These are phyloP conservation scores for Drosophila cardini DNA, from an alignment of 1,140 invertebrate species.

Conservation along the genomic window DNA sequence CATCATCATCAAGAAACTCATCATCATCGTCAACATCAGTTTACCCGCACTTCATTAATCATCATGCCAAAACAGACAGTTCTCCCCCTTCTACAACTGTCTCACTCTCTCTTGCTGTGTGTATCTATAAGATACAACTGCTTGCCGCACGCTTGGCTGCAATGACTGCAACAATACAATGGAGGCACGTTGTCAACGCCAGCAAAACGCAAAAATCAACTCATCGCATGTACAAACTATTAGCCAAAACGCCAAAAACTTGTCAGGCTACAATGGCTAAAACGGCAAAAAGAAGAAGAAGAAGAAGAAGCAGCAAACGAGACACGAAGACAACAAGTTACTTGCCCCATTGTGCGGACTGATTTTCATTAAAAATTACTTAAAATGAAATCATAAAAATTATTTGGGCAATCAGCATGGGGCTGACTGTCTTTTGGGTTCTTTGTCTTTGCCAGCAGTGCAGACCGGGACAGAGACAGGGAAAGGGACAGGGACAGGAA, in stretches of 20 bases:
- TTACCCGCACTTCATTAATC: constrained; percentile 83
- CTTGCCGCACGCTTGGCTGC: constrained; percentile 50
- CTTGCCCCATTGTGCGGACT: constrained; percentile 38
- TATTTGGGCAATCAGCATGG: constrained; percentile 68
- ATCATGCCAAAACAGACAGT: constrained; percentile 69
- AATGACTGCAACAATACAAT: constrained; percentile 39
- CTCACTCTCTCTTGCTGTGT: background rate
- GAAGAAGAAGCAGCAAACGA: background rate
- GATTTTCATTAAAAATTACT: constrained; percentile 80
- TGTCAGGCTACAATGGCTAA: constrained; percentile 39
- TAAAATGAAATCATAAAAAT: constrained; percentile 75
- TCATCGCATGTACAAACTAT: constrained; percentile 79
- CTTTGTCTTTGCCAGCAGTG: constrained; percentile 49
- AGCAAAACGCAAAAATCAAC: constrained; percentile 61
- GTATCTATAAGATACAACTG: constrained; percentile 20
- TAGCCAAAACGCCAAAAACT: constrained; percentile 75
- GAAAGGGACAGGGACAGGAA: background rate
- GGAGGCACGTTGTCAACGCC: constrained; percentile 57
- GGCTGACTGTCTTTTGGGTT: constrained; percentile 29
- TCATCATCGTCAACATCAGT: constrained; percentile 33
- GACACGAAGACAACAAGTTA: background rate
- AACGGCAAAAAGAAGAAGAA: background rate
- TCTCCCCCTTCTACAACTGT: constrained; percentile 13
- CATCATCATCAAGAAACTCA: constrained; percentile 35
- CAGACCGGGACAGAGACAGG: constrained; percentile 1